Conservation (phyloP, 2,888 invertebrate species). For the Cheilosia vernalis region DNA sequence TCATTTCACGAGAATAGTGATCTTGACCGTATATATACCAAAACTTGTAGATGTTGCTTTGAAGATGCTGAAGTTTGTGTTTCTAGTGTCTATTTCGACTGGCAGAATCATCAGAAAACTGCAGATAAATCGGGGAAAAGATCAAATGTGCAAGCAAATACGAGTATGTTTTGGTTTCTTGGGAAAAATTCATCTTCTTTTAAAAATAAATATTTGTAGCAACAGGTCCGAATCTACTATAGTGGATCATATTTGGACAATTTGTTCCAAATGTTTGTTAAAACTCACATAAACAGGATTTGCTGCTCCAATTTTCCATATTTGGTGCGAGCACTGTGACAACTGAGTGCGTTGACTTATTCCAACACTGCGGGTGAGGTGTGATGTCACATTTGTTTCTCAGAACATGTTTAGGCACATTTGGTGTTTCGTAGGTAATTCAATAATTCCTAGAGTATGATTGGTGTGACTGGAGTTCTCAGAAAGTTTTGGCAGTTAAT, state of each 20-base stretch:
- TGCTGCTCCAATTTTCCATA: no score
- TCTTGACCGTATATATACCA: background rate
- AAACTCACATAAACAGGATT: no score
- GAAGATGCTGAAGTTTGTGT: background rate
- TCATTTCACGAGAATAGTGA: background rate
- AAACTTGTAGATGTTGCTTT: background rate
- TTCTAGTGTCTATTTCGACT: no score
- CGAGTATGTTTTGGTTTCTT: background rate
- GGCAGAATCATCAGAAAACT: background rate
- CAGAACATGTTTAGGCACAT: background rate
- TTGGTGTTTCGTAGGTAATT: background rate
- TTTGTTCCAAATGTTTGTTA: no score
- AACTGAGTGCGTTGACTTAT: no score
- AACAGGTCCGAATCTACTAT: no score
- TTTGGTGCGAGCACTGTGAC: no score
- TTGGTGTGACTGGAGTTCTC: background rate
- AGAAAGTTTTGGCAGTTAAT: background rate
- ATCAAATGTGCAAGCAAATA: background rate
- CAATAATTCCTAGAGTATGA: background rate
- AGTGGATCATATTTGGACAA: no score
- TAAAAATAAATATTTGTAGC: no score
- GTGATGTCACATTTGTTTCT: background rate
- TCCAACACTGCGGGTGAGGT: no score
- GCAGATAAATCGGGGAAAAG: no score
- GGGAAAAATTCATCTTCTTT: no score